These are phyloP conservation scores for Heliconius nattereri DNA, from an alignment of 1,140 invertebrate genomes.

Conservation along the genomic window DNA sequence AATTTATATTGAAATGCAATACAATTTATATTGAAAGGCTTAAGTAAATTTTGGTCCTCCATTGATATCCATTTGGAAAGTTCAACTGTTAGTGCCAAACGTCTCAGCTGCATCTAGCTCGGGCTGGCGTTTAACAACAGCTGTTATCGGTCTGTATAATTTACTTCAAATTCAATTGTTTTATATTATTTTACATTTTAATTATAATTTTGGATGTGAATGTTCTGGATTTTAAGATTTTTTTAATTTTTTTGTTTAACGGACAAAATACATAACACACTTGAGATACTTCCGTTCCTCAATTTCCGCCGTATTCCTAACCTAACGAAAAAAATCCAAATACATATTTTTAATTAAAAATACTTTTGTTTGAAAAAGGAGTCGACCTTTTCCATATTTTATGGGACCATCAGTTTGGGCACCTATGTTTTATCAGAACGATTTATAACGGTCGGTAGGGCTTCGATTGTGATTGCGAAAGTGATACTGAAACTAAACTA, in stretches of 20 bases:
- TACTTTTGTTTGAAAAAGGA: background rate
- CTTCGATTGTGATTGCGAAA: constrained; percentile 10
- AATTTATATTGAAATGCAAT: background rate
- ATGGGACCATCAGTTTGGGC: background rate
- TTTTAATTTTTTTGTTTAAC: too few relatives aligned
- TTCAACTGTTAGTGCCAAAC: background rate
- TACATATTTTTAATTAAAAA: background rate
- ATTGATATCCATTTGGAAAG: background rate
- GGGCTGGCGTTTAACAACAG: background rate
- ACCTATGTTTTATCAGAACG: constrained; percentile 14
- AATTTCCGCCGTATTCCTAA: too few relatives aligned
- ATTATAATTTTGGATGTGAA: too few relatives aligned
- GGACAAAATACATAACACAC: too few relatives aligned
- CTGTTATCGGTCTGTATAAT: background rate
- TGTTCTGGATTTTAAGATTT: too few relatives aligned
- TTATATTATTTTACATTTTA: background rate
- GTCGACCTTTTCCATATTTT: constrained; percentile 5
- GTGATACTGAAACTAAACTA: background rate
- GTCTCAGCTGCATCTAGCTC: background rate
- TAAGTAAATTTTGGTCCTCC: background rate
- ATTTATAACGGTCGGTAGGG: constrained; percentile 18
- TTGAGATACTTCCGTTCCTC: too few relatives aligned
- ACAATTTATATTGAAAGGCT: background rate
- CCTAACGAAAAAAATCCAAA: background rate
- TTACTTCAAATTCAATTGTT: background rate